Base-by-base conservation (phyloP, 2,113 vertebrate species). In the Melospiza melodia region DNA sequence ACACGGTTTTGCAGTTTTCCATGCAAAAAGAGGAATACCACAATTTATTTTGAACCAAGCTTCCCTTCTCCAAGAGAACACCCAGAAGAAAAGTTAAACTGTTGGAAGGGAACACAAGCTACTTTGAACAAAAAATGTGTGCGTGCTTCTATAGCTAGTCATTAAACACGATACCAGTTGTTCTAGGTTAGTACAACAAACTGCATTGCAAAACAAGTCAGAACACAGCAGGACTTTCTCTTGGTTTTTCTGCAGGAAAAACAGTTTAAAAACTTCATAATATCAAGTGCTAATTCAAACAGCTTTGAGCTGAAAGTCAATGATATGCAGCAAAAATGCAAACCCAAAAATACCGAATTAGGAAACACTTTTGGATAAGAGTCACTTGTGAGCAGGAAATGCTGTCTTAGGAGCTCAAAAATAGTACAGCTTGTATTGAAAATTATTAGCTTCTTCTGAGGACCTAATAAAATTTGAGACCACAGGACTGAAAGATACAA, bases 271-370 rank as follows among this genome's bases (percentile, higher is more conserved):
- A 95, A 62, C 81, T 83, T 91, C 33, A 27, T 54, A 76, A 66
- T 90, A 89, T 59, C 74, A 93, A 95, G 37, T 46, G 41, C 27
- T 89, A 93, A 95, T 84, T 94, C 51, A 46, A 94, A 80, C 28
- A 94, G 74, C 43, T 95, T 94, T 74, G 54, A 95, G 66, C 35
- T 83, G 93, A 94, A 96, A 95, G 69, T 95, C 91, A 95, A 92
- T 78, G 77, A 89, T 20, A 83, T 44, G 48, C 89, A 79, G 62
- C 59, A 94, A 91, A 89, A 79, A 91, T 35, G 58, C 61, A 91
- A 87, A 63, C 39, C 51, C 59, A 51, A 79, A 95, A 93, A 76
- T 33, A 77, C n/a, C 7, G 3, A 83, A 91, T 90, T 93, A 87
- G 81, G 93, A 95, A 95, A 85, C 91, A 69, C 91, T 91, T 95